Evolutionary conservation across 2,113 vertebrate species (phyloP), one percentile per base, ranked within the genome.

Genomic region (Heterocephalus glaber): DNA sequence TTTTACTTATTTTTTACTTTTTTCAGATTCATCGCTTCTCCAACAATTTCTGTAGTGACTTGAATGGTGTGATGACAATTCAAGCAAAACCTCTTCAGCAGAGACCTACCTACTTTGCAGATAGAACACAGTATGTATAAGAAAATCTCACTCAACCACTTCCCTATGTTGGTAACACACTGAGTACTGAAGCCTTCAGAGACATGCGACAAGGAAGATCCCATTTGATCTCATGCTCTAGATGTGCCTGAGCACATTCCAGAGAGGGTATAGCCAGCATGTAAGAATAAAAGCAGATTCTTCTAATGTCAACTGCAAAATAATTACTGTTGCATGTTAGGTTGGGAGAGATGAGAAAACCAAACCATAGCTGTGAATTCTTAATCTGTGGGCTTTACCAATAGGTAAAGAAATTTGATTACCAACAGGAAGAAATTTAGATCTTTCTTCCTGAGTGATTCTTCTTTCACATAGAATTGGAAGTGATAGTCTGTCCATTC

Each of bases 1-100:
- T 12, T 49, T 11, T 56, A 5, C 9, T 60, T 83, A 38, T 30
- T 28, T 26, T 89, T 35, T 30, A 60, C 38, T 89, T 83, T 77
- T 12, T 65, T 84, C 94, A 99, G 98, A 97, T 96, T 94, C 97
- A 98, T 70, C 98, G 90, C 91, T 98, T 98, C 65, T 98, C 98
- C 86, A 98, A 94, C 97, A 98, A 94, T 96, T 98, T 98, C 22
- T 98, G 79, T 66, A 98, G 68, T 56, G 98, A 99, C 97, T 97
- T 99, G 97, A 98, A 98, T 63, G 98, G 99, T 84, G 99, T 99
- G 88, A 99, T 99, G 99, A 99, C 98, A 92, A 98, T 99, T 97
- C 99, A 99, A 97, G 98, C 99, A 65, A 99, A 99, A 93, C 99
- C 99, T 0, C 98, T 99, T 70, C 99, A 99, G 54, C 98, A 98